Percentiles rank a stretch among this genome's conserved stretches.
phyloP scores from a whole-genome alignment of 2,888 invertebrate genomes.

The Sphinx pinastri region DNA sequence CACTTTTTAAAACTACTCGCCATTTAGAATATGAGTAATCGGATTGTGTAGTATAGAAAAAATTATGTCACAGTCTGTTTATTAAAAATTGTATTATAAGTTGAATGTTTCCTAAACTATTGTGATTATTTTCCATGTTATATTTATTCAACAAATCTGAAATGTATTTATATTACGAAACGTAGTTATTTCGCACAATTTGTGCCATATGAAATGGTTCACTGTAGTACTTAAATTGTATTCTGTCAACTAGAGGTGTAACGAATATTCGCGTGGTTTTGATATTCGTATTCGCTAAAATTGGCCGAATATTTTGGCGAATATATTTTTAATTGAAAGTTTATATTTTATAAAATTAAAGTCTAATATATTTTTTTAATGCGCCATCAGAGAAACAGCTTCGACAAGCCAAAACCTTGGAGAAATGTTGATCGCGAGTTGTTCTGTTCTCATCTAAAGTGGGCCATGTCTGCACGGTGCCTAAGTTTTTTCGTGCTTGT shows the following conservation, averaged over 20 bases:
- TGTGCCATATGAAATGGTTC: constrained; percentile 32
- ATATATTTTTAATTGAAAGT: no score
- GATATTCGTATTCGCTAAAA: no score
- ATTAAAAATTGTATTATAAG: neutral
- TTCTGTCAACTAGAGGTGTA: neutral
- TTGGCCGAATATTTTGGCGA: no score
- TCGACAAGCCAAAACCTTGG: no score
- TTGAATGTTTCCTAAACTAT: constrained; percentile 10
- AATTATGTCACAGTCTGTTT: neutral
- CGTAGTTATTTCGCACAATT: constrained; percentile 4
- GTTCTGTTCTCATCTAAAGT: no score
- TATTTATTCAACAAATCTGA: neutral
- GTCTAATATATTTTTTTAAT: no score
- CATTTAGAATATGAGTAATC: neutral
- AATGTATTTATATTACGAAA: neutral
- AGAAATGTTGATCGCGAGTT: no score
- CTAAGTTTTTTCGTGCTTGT: no score
- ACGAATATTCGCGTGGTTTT: no score
- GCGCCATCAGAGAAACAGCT: no score
- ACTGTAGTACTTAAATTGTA: constrained; percentile 32
- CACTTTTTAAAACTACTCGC: neutral
- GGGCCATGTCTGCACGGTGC: no score
- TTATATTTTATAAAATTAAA: no score
- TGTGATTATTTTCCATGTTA: neutral
- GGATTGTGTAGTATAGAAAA: neutral